Conservation (phyloP, 1,140 invertebrate species). For the Saccostrea glomerata region DNA sequence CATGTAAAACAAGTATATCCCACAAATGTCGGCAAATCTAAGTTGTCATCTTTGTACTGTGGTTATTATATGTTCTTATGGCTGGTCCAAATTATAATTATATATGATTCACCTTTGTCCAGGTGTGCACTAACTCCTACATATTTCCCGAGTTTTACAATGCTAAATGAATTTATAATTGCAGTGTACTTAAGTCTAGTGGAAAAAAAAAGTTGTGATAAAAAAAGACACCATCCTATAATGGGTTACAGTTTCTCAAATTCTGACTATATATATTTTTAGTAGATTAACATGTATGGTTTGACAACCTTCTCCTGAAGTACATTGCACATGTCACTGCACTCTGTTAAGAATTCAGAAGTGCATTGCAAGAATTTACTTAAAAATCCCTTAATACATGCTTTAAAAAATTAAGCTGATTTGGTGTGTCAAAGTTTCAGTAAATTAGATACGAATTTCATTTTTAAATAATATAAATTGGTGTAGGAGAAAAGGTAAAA, state of each 20-base stretch:
- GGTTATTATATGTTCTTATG: neutral
- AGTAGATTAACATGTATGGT: neutral
- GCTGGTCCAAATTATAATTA: neutral
- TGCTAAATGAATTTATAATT: neutral
- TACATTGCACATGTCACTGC: neutral
- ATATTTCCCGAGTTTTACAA: neutral
- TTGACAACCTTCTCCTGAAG: neutral
- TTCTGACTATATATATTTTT: constrained; percentile 3
- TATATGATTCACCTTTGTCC: neutral
- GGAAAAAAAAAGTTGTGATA: neutral
- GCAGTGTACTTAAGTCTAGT: neutral
- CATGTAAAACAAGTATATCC: neutral
- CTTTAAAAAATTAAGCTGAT: no score
- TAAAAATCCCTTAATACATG: neutral
- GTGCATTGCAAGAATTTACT: neutral
- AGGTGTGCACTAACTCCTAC: neutral
- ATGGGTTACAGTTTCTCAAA: neutral
- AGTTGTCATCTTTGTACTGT: neutral
- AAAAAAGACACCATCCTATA: neutral
- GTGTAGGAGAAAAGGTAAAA: no score
- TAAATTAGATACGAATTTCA: no score
- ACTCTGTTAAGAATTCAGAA: neutral
- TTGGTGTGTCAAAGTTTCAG: no score
- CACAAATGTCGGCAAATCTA: neutral
- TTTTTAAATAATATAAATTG: no score